A percentile compares a stretch with the other conserved stretches of the same genome.
Evolutionary conservation across 2,888 invertebrate genomes (phyloP).

Genomic region (Micropterix aruncella): DNA sequence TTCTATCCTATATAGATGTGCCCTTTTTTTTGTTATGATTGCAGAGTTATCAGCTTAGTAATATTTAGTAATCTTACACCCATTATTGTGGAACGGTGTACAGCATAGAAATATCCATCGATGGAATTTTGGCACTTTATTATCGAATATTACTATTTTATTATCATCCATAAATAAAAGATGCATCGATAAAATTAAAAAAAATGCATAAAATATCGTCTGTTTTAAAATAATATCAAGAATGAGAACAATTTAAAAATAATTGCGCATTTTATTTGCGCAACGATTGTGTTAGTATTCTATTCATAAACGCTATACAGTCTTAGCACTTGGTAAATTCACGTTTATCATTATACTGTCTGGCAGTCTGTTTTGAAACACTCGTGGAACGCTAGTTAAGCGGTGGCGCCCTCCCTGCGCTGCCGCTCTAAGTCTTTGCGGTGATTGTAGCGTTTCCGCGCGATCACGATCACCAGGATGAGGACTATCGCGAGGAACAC

Average conservation of each 20-base stretch:
- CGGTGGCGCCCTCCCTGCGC: conserved; percentile 20
- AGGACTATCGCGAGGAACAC: conserved; percentile 28
- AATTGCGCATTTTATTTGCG: not conserved
- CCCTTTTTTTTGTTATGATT: too few species aligned
- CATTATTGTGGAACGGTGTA: too few species aligned
- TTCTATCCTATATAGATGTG: too few species aligned
- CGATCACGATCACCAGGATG: conserved; percentile 30
- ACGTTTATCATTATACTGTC: not conserved
- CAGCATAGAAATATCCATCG: too few species aligned
- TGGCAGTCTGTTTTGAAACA: not conserved
- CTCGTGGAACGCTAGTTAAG: too few species aligned
- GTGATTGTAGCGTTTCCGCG: conserved; percentile 34
- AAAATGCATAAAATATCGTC: too few species aligned
- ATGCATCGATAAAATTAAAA: too few species aligned
- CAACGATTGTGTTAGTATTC: not conserved
- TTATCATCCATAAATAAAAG: too few species aligned
- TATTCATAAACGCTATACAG: not conserved
- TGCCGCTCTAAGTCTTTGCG: conserved; percentile 34
- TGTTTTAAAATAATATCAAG: not conserved
- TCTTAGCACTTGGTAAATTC: not conserved
- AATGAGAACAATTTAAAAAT: not conserved
- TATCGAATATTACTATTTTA: too few species aligned
- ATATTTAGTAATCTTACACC: too few species aligned
- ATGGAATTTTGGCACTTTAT: too few species aligned
- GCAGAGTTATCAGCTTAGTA: too few species aligned